Conservation (phyloP, 1,140 invertebrate genomes). For the Bombus ignitus region DNA sequence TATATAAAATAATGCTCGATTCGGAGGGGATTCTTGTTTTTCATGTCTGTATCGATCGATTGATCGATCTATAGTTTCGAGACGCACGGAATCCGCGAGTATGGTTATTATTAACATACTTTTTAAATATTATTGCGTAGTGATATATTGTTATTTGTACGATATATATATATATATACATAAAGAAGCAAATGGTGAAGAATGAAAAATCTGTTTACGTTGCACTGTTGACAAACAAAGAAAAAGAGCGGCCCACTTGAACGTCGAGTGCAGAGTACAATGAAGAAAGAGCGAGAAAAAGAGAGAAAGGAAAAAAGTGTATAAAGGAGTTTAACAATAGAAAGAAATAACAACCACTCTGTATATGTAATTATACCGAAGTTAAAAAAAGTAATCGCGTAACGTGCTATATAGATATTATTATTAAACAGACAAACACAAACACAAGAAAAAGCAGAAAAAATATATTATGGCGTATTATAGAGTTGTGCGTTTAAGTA, state of each 20-base stretch:
- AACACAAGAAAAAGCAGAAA: background rate
- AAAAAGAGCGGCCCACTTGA: background rate
- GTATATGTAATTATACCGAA: constrained; percentile 72
- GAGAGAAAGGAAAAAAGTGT: constrained; percentile 9
- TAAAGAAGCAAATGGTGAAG: background rate
- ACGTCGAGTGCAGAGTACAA: constrained; percentile 9
- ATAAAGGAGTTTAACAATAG: constrained; percentile 21
- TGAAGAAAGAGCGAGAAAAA: background rate
- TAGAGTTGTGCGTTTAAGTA: constrained; percentile 72
- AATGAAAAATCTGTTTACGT: constrained; percentile 50
- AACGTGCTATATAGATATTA: constrained; percentile 69
- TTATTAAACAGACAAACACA: constrained; percentile 18
- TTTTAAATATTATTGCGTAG: constrained; percentile 68
- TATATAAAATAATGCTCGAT: background rate
- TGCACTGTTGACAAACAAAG: constrained; percentile 35
- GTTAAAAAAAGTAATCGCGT: constrained; percentile 54
- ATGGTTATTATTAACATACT: constrained; percentile 45
- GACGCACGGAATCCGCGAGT: constrained; percentile 7
- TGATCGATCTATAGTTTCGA: background rate
- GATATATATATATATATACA: constrained; percentile 65
- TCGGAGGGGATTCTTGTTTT: background rate
- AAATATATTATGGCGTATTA: constrained; percentile 64
- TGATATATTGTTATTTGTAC: constrained; percentile 66
- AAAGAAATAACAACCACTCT: constrained; percentile 13
- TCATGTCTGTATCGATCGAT: background rate